Evolutionary conservation across 2,888 invertebrate genomes (phyloP), one percentile per base, ranked within the genome.

Genomic region (Limnephilus marmoratus): DNA sequence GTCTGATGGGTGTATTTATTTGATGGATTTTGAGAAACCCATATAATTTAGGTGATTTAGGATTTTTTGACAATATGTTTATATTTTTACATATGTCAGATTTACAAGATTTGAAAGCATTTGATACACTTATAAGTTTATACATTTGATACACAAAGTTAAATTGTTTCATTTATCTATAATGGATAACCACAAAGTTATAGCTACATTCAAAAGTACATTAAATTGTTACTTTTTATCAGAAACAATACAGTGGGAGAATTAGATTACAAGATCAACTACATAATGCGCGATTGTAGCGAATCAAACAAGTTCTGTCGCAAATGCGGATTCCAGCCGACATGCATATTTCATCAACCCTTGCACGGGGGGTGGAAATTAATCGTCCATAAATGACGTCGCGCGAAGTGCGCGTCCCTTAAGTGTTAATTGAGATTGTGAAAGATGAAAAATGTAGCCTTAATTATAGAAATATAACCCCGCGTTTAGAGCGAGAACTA

Each of bases 301-400:
- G 68, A 24, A 68, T 68, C n/a, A n/a, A 68, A 68, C 68, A 68
- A 68, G 68, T 68, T 68, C n/a, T 68, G 24, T 68, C 9, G 68
- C 68, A 68, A 68, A 68, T 9, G 24, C 24, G 68, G 9, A 68
- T 68, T 4, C 68, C 24, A 9, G 24, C n/a, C 24, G 68, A 68
- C 68, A 68, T 68, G 68, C 24, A 68, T 68, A 68, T 68, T 68
- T 68, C 24, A 86, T 18, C 81, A 83, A 82, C 90, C 90, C 90
- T 90, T 81, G 29, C 41, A 13, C 41, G 37, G 49, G 41, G 53
- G 90, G 90, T 34, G 68, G 90, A 92, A 92, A 90, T 90, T 92
- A 92, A 90, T 92, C 90, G 87, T 83, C 90, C 81, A 31, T 90
- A 90, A 92, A 92, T 90, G 92, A 92, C 90, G 49, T 53, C 37